These are phyloP conservation scores for Drosophila monieri DNA, from an alignment of 2,888 invertebrate genomes.

Conservation along the genomic window DNA sequence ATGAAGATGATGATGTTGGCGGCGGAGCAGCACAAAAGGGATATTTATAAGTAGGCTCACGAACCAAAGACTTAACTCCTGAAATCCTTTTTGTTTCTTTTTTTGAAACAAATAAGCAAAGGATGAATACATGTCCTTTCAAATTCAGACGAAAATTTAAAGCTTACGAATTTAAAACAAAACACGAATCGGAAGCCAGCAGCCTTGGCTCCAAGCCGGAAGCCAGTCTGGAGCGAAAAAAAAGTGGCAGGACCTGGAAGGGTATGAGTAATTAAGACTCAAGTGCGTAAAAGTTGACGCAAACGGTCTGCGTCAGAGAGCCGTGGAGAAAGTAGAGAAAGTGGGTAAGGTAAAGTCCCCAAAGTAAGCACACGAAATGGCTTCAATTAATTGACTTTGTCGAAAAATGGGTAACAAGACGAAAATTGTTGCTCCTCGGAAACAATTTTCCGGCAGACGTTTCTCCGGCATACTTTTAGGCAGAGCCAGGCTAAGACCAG, in stretches of 20 bases:
- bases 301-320: constrained; percentile 29
- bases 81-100: neutral
- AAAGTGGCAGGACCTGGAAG: constrained; percentile 13
- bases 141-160: no score
- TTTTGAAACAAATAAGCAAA: neutral
- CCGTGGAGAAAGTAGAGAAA: constrained; percentile 3
- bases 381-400: constrained; percentile 65
- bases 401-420: constrained; percentile 11
- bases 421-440: constrained; percentile 6
- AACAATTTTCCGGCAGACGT: constrained; percentile 4
- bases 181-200: constrained; percentile 16
- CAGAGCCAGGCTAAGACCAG: constrained; percentile 6
- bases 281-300: constrained; percentile 64
- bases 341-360: neutral
- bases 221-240: neutral
- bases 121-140: no score
- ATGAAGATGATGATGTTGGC: constrained; percentile 5
- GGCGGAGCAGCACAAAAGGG: constrained; percentile 30
- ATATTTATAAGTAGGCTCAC: constrained; percentile 25
- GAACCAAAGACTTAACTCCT: constrained; percentile 29
- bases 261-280: constrained; percentile 66
- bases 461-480: constrained; percentile 50
- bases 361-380: constrained; percentile 42
- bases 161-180: constrained; percentile 60
- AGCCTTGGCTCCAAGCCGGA: neutral